phyloP scores from a whole-genome alignment of 2,888 invertebrate genomes.

The Campaea margaritaria region DNA sequence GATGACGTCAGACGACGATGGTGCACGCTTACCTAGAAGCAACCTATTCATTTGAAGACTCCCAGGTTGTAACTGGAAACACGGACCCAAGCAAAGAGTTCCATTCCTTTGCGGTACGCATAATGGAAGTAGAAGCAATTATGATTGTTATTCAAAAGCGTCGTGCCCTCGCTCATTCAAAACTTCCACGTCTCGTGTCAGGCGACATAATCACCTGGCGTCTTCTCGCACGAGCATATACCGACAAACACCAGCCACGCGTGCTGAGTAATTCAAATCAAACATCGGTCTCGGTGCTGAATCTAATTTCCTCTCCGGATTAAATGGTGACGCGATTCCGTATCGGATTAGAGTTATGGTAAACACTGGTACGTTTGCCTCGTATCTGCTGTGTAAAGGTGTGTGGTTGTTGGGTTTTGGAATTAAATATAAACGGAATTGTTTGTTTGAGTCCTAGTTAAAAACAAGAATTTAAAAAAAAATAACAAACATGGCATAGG shows the following conservation, averaged over 20 bases:
- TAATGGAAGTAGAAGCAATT: too few relatives aligned
- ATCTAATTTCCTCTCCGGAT: conserved; percentile 75
- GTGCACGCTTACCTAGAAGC: too few relatives aligned
- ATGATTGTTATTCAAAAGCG: too few relatives aligned
- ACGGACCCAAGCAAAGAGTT: too few relatives aligned
- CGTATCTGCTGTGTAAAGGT: conserved; percentile 10
- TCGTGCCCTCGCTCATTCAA: neutral
- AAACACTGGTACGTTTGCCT: conserved; percentile 26
- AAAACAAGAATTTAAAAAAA: too few relatives aligned
- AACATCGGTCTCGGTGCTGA: conserved; percentile 64
- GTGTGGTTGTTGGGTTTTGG: conserved; percentile 6
- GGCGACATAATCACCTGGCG: conserved; percentile 34
- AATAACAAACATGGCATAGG: too few relatives aligned
- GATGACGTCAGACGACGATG: too few relatives aligned
- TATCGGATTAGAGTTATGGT: conserved; percentile 62
- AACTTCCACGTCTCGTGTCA: conserved; percentile 19
- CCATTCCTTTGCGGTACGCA: too few relatives aligned
- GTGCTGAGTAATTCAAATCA: conserved; percentile 66
- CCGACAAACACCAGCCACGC: conserved; percentile 29
- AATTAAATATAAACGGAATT: conserved; percentile 6
- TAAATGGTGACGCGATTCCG: conserved; percentile 66
- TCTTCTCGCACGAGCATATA: conserved; percentile 40
- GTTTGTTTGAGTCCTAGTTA: neutral
- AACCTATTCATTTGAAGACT: too few relatives aligned
- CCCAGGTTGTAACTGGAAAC: too few relatives aligned